phyloP scores from a whole-genome alignment of 1,140 invertebrate genomes.

The Drosophila albomicans region DNA sequence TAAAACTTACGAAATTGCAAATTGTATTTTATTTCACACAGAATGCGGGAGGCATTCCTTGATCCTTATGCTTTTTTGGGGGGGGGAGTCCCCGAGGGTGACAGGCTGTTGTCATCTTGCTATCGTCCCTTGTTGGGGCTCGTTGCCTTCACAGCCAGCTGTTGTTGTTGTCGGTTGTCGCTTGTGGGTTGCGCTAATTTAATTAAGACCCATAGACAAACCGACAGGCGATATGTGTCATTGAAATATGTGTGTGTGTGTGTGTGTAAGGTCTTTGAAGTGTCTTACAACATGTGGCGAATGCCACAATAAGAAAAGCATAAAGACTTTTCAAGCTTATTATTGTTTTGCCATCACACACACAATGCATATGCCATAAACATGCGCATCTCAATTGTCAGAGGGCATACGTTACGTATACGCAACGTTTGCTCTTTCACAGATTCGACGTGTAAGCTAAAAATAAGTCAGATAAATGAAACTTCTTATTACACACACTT shows the following conservation, averaged over 20 bases:
- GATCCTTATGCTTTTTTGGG: not conserved
- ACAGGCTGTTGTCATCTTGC: conserved; percentile 36
- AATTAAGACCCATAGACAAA: conserved; percentile 73
- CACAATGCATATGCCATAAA: conserved; percentile 27
- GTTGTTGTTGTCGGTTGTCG: conserved; percentile 8
- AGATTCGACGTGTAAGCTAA: conserved; percentile 59
- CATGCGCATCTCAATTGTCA: conserved; percentile 13
- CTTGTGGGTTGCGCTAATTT: conserved; percentile 64
- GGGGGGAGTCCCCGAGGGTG: conserved; percentile 6
- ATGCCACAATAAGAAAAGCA: conserved; percentile 44
- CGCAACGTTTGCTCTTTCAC: conserved; percentile 42
- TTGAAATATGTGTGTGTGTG: conserved; percentile 62
- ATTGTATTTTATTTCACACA: conserved; percentile 44
- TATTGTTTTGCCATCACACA: conserved; percentile 51
- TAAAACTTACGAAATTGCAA: conserved; percentile 80
- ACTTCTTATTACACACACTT: conserved; percentile 46
- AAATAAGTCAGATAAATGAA: conserved; percentile 75
- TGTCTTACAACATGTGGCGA: conserved; percentile 31
- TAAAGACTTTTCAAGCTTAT: conserved; percentile 58
- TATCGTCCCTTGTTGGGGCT: conserved; percentile 53
- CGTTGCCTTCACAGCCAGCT: conserved; percentile 56
- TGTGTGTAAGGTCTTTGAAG: conserved; percentile 57
- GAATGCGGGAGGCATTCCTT: not conserved
- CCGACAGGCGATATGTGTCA: conserved; percentile 63
- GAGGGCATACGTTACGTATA: conserved; percentile 54